phyloP scores from a whole-genome alignment of 30 jellyfish, hydroid and myxozoan species.

The Cassiopea xamachana region DNA sequence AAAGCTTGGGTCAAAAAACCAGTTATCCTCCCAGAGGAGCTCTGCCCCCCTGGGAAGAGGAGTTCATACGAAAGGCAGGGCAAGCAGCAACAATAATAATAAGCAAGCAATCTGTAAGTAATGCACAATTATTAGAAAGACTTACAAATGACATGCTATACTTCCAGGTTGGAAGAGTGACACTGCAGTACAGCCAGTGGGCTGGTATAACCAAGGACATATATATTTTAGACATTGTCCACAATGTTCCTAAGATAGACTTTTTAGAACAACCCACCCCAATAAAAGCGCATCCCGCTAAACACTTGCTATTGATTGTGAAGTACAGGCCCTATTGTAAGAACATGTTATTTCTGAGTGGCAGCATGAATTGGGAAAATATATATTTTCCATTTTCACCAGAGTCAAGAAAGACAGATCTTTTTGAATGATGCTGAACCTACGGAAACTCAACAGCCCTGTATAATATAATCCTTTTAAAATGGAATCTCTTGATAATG shows the following conservation, averaged over 20 bases:
- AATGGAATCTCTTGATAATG: conserved; percentile 58
- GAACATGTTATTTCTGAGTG: conserved; percentile 13
- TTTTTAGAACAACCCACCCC: conserved; percentile 18
- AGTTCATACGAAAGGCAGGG: conserved; percentile 33
- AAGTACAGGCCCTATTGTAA: not conserved
- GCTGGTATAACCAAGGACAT: conserved; percentile 23
- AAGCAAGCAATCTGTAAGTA: conserved; percentile 14
- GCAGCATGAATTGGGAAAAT: conserved; percentile 2
- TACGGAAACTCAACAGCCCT: conserved; percentile 8
- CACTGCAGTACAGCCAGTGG: conserved; percentile 1
- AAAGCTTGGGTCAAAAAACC: conserved; percentile 8
- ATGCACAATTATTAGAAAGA: not conserved
- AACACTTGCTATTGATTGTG: not conserved
- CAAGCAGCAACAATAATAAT: conserved; percentile 15
- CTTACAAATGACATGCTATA: not conserved
- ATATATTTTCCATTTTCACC: conserved; percentile 39
- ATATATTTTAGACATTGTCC: conserved; percentile 27
- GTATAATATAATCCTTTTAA: conserved; percentile 49
- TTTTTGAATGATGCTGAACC: conserved; percentile 51
- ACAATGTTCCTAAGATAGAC: conserved; percentile 22
- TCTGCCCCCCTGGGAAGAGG: conserved; percentile 32
- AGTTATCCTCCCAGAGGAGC: conserved; percentile 52
- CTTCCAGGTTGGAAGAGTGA: conserved; percentile 8
- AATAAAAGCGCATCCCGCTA: not conserved
- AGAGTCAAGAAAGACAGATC: conserved; percentile 55